phyloP scores from a whole-genome alignment of 2,797 vertebrate genomes.

The Antennarius maculatus region DNA sequence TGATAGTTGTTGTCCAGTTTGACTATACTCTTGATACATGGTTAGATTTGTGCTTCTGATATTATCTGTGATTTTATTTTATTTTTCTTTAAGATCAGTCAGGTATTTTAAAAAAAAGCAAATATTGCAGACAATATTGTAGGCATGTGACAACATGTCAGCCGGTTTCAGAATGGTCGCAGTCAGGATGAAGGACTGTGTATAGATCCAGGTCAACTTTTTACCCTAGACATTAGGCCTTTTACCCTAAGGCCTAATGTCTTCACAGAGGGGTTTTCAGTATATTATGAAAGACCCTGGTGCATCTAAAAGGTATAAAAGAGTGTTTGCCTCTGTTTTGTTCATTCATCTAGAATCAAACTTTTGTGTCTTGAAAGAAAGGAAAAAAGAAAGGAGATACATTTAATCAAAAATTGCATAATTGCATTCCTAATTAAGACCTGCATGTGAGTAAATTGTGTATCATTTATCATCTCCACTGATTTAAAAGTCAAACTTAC shows the following conservation, averaged over 20 bases:
- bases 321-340: slow-evolving; percentile 26
- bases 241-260: slow-evolving; percentile 20
- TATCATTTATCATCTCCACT: slow-evolving; percentile 7
- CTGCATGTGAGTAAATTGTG: slow-evolving; percentile 21
- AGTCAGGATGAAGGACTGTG: slow-evolving; percentile 57
- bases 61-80: slow-evolving; percentile 58
- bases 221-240: too few species aligned
- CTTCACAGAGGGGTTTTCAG: slow-evolving; percentile 14
- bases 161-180: slow-evolving; percentile 30
- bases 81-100: slow-evolving; percentile 54
- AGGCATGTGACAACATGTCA: slow-evolving; percentile 31
- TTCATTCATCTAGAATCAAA: slow-evolving; percentile 10
- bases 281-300: slow-evolving; percentile 18
- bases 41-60: slow-evolving; percentile 61
- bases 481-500: slow-evolving; percentile 2
- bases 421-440: slow-evolving; percentile 28
- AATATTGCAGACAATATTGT: slow-evolving; percentile 37
- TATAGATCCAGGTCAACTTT: slow-evolving; percentile 46
- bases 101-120: slow-evolving; percentile 17
- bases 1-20: slow-evolving; percentile 69
- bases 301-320: slow-evolving; percentile 28
- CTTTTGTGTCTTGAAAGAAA: slow-evolving; percentile 25
- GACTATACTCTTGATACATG: slow-evolving; percentile 64
- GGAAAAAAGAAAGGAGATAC: slow-evolving; percentile 9
- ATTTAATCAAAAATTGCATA: slow-evolving; percentile 1